Conservation (phyloP, 2,888 invertebrate genomes). For the Pyrgus malvae region DNA sequence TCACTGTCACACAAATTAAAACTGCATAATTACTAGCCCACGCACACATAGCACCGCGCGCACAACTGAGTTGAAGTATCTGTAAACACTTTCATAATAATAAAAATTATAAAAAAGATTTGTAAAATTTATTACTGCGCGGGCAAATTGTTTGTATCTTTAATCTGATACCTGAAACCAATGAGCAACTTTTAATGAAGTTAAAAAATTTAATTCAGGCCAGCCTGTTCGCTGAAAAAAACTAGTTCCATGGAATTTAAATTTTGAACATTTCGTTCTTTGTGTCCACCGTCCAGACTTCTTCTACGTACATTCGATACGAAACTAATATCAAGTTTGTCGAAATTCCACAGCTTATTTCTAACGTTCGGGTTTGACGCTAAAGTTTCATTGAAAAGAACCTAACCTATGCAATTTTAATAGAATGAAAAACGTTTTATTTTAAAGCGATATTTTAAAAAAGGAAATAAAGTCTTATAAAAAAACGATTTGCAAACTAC, state of each 20-base stretch:
- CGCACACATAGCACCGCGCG: too few species aligned
- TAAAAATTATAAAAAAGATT: neutral
- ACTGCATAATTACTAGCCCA: too few species aligned
- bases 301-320: neutral
- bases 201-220: conserved; percentile 15
- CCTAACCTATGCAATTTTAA: conserved; percentile 16
- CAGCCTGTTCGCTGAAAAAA: conserved; percentile 8
- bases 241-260: conserved; percentile 12
- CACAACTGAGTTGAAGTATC: too few species aligned
- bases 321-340: conserved; percentile 26
- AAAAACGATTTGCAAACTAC: too few species aligned
- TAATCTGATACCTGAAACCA: conserved; percentile 6
- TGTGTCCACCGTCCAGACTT: neutral
- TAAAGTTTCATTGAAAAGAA: conserved; percentile 20
- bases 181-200: conserved; percentile 22
- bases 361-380: conserved; percentile 12
- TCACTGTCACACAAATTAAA: too few species aligned
- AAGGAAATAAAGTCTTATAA: too few species aligned
- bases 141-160: neutral
- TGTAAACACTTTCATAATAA: too few species aligned
- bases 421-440: conserved; percentile 20
- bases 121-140: neutral
- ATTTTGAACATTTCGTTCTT: conserved; percentile 22
- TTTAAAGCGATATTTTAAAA: conserved; percentile 7
- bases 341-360: conserved; percentile 19